Percentiles rank a stretch among this genome's conserved stretches.
Conservation (phyloP, 2,888 invertebrate genomes). For the Lissocephala sabroskyi region DNA sequence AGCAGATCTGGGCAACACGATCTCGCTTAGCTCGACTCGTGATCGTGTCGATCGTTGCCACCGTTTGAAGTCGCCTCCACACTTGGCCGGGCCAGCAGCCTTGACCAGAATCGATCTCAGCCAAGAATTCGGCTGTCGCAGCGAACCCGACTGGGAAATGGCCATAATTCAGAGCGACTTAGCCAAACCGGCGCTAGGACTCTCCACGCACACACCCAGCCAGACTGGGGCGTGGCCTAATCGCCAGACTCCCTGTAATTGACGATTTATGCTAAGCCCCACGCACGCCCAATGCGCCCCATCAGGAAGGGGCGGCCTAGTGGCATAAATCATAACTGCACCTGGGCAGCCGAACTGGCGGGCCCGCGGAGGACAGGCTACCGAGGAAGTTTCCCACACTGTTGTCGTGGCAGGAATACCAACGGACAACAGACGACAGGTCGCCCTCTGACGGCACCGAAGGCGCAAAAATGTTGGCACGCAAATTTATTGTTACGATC, state of each 20-base stretch:
- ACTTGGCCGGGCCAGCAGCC: no score
- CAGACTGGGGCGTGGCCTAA: no score
- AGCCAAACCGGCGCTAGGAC: no score
- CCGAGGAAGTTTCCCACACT: conserved; percentile 49
- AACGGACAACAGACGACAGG: background rate
- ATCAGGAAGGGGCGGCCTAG: background rate
- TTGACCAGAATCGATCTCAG: no score
- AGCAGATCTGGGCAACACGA: conserved; percentile 50
- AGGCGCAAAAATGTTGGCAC: conserved; percentile 53
- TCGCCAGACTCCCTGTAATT: conserved; percentile 58
- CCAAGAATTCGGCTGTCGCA: no score
- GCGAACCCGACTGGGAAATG: no score
- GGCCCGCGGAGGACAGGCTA: background rate
- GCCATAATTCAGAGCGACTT: background rate
- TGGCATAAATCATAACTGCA: conserved; percentile 63
- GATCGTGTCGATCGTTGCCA: background rate
- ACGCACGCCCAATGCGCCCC: conserved; percentile 34
- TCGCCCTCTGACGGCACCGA: conserved; percentile 3
- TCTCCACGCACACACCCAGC: conserved; percentile 1
- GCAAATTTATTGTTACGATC: conserved; percentile 58
- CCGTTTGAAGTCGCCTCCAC: background rate
- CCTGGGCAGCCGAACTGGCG: conserved; percentile 30
- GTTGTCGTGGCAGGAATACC: conserved; percentile 22
- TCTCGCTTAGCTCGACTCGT: conserved; percentile 18
- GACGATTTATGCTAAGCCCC: conserved; percentile 58